Percentiles rank a stretch among this genome's conserved stretches.
Conservation (phyloP, 1,140 invertebrate genomes). For the Stegodyphus dumicola region DNA sequence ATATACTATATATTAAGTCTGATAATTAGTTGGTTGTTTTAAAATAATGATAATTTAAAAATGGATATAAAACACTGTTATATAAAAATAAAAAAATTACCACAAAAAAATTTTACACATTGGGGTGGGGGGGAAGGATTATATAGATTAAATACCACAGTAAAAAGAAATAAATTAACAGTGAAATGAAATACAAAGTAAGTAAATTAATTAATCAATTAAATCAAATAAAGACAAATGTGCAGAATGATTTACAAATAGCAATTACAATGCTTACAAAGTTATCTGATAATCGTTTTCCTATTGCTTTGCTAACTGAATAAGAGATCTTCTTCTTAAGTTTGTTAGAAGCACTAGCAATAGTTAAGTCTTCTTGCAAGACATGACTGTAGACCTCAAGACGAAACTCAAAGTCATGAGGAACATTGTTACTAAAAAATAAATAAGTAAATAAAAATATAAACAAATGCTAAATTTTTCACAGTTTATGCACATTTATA, state of each 20-base stretch:
- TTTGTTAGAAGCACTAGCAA: slow-evolving; percentile 77
- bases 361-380: slow-evolving; percentile 77
- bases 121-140: too few relatives aligned
- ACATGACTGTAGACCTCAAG: slow-evolving; percentile 79
- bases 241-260: not conserved
- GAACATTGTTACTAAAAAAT: slow-evolving; percentile 74
- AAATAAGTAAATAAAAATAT: not conserved
- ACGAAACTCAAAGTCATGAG: slow-evolving; percentile 75
- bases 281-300: slow-evolving; percentile 73
- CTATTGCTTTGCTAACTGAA: slow-evolving; percentile 78
- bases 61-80: too few relatives aligned
- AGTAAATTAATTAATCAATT: not conserved
- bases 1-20: too few relatives aligned
- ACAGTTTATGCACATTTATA: too few relatives aligned
- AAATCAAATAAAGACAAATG: not conserved
- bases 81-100: too few relatives aligned
- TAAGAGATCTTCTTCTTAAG: slow-evolving; percentile 78
- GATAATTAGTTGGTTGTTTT: too few relatives aligned
- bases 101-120: too few relatives aligned
- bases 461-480: too few relatives aligned
- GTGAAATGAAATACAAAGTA: too few relatives aligned
- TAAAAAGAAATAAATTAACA: too few relatives aligned
- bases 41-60: too few relatives aligned
- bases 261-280: slow-evolving; percentile 63
- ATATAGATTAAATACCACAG: too few relatives aligned